Evolutionary conservation across 2,113 vertebrate genomes (phyloP).

Genomic region (Lampris megalopsis): DNA sequence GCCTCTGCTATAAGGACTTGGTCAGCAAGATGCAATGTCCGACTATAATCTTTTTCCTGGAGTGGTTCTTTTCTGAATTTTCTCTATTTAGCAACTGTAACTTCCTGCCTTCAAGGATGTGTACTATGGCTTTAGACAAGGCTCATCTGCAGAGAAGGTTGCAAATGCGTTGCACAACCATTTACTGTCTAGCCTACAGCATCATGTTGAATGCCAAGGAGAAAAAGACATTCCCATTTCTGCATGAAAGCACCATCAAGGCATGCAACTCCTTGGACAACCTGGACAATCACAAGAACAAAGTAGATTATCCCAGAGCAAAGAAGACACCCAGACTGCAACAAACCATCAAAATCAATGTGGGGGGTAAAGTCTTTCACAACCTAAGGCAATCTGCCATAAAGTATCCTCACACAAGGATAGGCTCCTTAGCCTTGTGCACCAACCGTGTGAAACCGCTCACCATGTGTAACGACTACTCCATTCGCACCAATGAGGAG

Average conservation of each 20-base stretch:
- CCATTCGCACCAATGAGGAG: slow-evolving; percentile 77
- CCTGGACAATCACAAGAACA: slow-evolving; percentile 19
- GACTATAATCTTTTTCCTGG: slow-evolving; percentile 8
- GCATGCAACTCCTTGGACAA: slow-evolving; percentile 79
- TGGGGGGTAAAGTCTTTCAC: slow-evolving; percentile 81
- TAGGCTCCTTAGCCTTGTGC: slow-evolving; percentile 79
- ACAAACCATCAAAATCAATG: slow-evolving; percentile 76
- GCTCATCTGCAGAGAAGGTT: slow-evolving; percentile 25
- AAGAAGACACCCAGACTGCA: slow-evolving; percentile 21
- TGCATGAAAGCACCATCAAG: slow-evolving; percentile 75
- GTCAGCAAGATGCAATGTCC: not conserved
- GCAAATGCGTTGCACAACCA: slow-evolving; percentile 50
- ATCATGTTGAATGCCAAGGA: not conserved
- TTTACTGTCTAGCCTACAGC: slow-evolving; percentile 57
- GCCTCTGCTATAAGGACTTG: slow-evolving; percentile 9
- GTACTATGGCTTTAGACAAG: slow-evolving; percentile 39
- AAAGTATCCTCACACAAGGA: slow-evolving; percentile 78
- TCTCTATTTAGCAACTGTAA: slow-evolving; percentile 1
- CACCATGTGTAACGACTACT: slow-evolving; percentile 84
- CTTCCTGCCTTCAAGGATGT: slow-evolving; percentile 28
- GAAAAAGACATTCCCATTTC: slow-evolving; percentile 69
- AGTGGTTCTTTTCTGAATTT: slow-evolving; percentile 31
- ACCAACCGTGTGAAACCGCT: slow-evolving; percentile 69
- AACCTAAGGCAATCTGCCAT: slow-evolving; percentile 69
- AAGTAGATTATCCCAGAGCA: not conserved